Percentiles rank a stretch among this genome's conserved stretches.
These are phyloP conservation scores for Andrena bucephala DNA, from an alignment of 2,888 invertebrate genomes.

Conservation along the genomic window DNA sequence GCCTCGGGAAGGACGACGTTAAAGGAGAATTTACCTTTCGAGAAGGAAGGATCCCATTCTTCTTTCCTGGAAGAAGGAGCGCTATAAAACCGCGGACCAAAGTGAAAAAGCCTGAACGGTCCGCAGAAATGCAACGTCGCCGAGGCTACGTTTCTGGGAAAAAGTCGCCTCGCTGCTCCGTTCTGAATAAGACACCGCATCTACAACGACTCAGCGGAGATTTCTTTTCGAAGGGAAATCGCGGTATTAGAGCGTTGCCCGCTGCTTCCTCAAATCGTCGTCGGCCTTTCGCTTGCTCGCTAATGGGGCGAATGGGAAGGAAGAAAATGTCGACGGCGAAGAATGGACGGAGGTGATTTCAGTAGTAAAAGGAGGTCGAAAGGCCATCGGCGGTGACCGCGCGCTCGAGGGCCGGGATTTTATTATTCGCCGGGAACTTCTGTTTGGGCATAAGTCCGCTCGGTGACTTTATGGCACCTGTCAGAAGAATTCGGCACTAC, in stretches of 20 bases:
- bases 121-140: neutral
- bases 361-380: constrained; percentile 33
- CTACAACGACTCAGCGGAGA: no score
- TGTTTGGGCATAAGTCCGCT: constrained; percentile 73
- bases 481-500: constrained; percentile 74
- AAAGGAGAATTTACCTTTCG: constrained; percentile 33
- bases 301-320: neutral
- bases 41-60: constrained; percentile 40
- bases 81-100: neutral
- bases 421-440: constrained; percentile 70
- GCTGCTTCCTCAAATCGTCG: neutral
- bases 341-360: neutral
- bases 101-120: neutral
- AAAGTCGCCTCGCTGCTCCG: neutral
- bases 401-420: constrained; percentile 51
- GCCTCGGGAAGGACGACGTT: constrained; percentile 20
- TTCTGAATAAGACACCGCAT: neutral
- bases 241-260: neutral
- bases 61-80: constrained; percentile 32
- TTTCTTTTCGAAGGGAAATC: neutral
- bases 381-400: neutral
- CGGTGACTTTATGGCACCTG: constrained; percentile 77
- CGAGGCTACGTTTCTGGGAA: neutral
- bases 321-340: neutral
- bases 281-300: neutral